Base-by-base conservation (phyloP, 2,888 invertebrate species). In the Xanthorhoe spadicearia region DNA sequence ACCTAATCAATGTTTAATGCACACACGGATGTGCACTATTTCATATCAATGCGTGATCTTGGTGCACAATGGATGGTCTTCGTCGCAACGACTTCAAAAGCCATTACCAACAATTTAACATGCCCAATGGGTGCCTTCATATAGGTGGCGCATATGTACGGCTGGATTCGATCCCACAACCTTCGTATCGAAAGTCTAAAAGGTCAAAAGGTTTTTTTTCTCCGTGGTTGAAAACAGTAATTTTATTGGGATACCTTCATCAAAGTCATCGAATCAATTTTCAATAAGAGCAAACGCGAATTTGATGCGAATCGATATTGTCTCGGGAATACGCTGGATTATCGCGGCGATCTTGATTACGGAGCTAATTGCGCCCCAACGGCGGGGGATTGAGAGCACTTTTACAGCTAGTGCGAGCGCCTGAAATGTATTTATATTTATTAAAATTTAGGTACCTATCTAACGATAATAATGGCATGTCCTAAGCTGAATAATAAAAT, bases 291-390 rank as follows among this genome's bases (percentile, higher is more conserved):
- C 63, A 54, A 56, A 61, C 53, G 53, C 61, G 65, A 63, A 64
- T 62, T 67, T 64, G 61, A 66, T 66, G 54, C 62, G 68, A 61
- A 71, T 67, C 72, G 70, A 69, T 60, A 63, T 57, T 63, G 67
- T 63, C 70, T 66, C 35, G 83, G 82, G 83, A 83, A 81, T 72
- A 79, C 80, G 76, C 74, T 80, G 80, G 82, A 85, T 85, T 84
- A 85, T 80, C 80, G 81, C 72, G 77, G 77, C 76, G 80, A 86
- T 85, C 85, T 85, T 85, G 85, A 86, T 86, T 85, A 82, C 79
- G 74, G 78, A 77, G 79, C 85, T 88, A 88, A 89, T 88, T 88
- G 84, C 79, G 75, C 77, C 71, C 78, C 76, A 77, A 67, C 61
- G 64, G 57, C 69, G 51, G 61, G 57, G 69, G 71, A 69, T 61